A percentile compares a stretch with the other conserved stretches of the same genome.
phyloP scores from a whole-genome alignment of 2,888 invertebrate genomes.

The Lepidocyrtinus sp. region DNA sequence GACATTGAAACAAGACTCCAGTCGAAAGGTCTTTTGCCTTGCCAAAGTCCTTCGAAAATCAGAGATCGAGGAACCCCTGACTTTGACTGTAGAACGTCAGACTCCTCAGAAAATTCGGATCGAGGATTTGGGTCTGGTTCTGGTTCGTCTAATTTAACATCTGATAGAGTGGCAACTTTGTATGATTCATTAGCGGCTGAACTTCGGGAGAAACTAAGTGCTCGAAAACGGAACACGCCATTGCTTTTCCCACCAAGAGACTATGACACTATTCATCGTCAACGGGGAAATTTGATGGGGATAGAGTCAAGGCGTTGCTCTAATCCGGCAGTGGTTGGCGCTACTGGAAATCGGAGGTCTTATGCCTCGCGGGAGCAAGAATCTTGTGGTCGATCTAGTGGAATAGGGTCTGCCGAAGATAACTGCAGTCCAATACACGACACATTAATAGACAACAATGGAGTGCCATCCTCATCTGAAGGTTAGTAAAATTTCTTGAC shows the following conservation, averaged over 20 bases:
- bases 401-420: conserved; percentile 91
- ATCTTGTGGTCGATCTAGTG: conserved; percentile 87
- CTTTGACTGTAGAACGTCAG: conserved; percentile 70
- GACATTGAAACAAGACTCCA: conserved; percentile 81
- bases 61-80: conserved; percentile 68
- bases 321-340: conserved; percentile 79
- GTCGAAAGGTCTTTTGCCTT: conserved; percentile 72
- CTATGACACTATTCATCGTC: conserved; percentile 92
- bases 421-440: conserved; percentile 77
- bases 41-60: conserved; percentile 70
- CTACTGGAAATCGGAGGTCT: conserved; percentile 64
- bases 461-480: conserved; percentile 69
- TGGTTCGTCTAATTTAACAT: conserved; percentile 68
- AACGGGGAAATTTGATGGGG: conserved; percentile 82
- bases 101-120: conserved; percentile 70
- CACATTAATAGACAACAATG: conserved; percentile 65
- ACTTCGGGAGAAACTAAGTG: conserved; percentile 81
- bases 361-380: conserved; percentile 73
- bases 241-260: conserved; percentile 93
- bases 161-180: conserved; percentile 79
- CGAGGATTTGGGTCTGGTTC: conserved; percentile 70
- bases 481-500: too few relatives aligned
- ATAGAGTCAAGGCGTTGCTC: conserved; percentile 81
- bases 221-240: conserved; percentile 76
- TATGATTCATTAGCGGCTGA: conserved; percentile 95